phyloP scores from a whole-genome alignment of 2,888 invertebrate genomes.

The Melolontha melolontha region DNA sequence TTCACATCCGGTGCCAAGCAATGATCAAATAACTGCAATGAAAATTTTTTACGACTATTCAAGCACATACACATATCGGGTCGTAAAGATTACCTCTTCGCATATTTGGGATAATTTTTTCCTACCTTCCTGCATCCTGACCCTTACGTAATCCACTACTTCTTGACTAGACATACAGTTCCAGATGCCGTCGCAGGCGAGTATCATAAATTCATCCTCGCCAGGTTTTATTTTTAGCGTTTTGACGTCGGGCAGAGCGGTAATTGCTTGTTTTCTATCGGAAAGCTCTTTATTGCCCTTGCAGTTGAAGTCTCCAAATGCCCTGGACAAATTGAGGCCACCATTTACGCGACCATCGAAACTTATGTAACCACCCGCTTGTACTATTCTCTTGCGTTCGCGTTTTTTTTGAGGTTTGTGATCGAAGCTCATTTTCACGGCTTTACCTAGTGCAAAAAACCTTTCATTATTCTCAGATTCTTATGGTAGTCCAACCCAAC shows the following conservation, averaged over 20 bases:
- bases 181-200: constrained; percentile 97
- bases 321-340: constrained; percentile 95
- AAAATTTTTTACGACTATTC: no score
- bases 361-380: constrained; percentile 94
- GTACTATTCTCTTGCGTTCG: constrained; percentile 85
- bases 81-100: constrained; percentile 82
- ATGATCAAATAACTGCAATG: constrained; percentile 88
- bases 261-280: constrained; percentile 95
- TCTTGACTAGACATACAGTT: constrained; percentile 97
- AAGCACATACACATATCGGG: not conserved
- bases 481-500: not conserved
- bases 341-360: constrained; percentile 97
- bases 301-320: constrained; percentile 96
- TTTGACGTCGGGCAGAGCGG: constrained; percentile 92
- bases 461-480: constrained; percentile 48
- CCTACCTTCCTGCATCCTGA: constrained; percentile 74
- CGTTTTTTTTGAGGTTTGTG: constrained; percentile 96
- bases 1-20: constrained; percentile 93
- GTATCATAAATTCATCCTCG: constrained; percentile 93
- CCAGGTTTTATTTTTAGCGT: constrained; percentile 79
- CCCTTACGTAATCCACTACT: constrained; percentile 89
- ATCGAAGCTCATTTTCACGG: constrained; percentile 94
- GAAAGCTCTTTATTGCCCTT: constrained; percentile 86
- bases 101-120: constrained; percentile 88
- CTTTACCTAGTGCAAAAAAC: constrained; percentile 66